A percentile compares a stretch with the other conserved stretches of the same genome.
These are phyloP conservation scores for Osmoderma eremita DNA, from an alignment of 2,888 invertebrate species.

Conservation along the genomic window DNA sequence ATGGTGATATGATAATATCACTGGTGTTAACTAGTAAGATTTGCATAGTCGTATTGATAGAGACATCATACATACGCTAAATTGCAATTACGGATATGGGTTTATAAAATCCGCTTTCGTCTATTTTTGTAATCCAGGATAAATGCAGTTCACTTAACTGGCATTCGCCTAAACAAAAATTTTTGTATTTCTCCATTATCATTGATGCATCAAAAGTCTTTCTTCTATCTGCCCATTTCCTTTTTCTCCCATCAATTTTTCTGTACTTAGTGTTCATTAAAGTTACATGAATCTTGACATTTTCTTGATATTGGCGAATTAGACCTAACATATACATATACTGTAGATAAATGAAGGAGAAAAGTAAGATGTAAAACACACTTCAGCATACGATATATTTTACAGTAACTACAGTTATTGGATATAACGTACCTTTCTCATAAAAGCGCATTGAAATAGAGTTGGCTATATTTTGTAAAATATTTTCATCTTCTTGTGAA, in stretches of 20 bases:
- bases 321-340: conserved; percentile 63
- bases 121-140: conserved; percentile 68
- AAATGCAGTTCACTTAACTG: conserved; percentile 75
- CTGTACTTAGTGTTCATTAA: conserved; percentile 77
- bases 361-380: too few species aligned
- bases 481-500: conserved; percentile 63
- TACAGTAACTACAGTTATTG: conserved; percentile 37
- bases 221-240: conserved; percentile 53
- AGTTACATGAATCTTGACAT: conserved; percentile 88
- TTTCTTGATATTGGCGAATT: conserved; percentile 65
- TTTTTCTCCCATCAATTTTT: conserved; percentile 47
- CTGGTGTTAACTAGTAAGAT: too few species aligned
- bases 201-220: conserved; percentile 73
- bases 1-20: too few species aligned
- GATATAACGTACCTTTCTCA: conserved; percentile 66
- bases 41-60: too few species aligned
- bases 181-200: conserved; percentile 73
- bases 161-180: conserved; percentile 78
- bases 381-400: too few species aligned
- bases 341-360: too few species aligned
- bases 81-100: conserved; percentile 51
- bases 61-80: too few species aligned
- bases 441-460: conserved; percentile 70
- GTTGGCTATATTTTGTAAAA: conserved; percentile 74
- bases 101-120: conserved; percentile 72